A percentile compares a stretch with the other conserved stretches of the same genome.
Evolutionary conservation across 2,797 vertebrate species (phyloP).

Genomic region (Melopsittacus undulatus): DNA sequence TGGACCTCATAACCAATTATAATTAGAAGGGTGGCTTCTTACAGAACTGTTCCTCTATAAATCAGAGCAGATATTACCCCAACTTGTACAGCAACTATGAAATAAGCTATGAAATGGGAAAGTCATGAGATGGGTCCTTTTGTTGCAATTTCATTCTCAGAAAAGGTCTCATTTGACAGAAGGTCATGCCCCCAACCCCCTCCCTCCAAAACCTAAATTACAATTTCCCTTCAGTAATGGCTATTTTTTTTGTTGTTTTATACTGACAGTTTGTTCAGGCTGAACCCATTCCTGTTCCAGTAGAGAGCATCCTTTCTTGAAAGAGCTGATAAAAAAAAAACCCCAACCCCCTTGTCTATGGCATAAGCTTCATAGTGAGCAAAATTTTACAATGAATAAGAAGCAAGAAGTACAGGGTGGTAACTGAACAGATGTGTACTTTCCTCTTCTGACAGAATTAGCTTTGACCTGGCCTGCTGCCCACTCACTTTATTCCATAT

Average conservation of each 20-base stretch:
- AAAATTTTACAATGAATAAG: neutral
- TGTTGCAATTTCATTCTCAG: neutral
- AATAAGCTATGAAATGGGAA: conserved; percentile 48
- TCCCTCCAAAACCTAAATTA: neutral
- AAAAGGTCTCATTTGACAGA: neutral
- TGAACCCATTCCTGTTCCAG: neutral
- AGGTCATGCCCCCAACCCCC: neutral
- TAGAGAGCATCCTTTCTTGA: neutral
- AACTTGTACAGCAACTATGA: conserved; percentile 52
- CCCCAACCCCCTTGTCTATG: neutral
- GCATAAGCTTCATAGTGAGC: neutral
- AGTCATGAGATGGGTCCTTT: conserved; percentile 28
- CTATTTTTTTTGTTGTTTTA: neutral
- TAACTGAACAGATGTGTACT: conserved; percentile 70
- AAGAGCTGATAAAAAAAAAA: neutral
- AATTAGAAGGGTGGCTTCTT: conserved; percentile 69
- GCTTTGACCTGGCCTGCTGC: conserved; percentile 79
- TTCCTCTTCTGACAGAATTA: conserved; percentile 79
- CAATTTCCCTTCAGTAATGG: neutral
- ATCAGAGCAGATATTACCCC: conserved; percentile 56
- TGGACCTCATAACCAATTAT: conserved; percentile 63
- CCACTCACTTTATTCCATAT: conserved; percentile 87
- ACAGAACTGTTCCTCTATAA: conserved; percentile 33
- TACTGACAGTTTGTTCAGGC: neutral
- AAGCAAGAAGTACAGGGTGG: neutral